Conservation (phyloP, 2,797 vertebrate genomes). For the Melanotaenia maccullochi region DNA sequence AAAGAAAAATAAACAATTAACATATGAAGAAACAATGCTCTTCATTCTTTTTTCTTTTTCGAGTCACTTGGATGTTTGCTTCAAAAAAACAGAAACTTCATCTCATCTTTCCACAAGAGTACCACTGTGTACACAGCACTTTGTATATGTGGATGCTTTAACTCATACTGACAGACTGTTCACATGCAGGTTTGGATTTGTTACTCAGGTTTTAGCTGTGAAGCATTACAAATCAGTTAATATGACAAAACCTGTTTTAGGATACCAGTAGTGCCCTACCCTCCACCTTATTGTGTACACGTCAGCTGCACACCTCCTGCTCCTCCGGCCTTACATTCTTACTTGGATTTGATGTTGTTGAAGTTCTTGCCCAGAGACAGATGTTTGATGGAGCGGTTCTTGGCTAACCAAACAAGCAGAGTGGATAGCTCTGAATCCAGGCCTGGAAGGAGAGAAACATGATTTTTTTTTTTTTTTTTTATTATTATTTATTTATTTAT, state of each 20-base stretch:
- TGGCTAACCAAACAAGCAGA: constrained; percentile 95
- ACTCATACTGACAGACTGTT: not conserved
- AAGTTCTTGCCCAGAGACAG: constrained; percentile 97
- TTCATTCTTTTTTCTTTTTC: not conserved
- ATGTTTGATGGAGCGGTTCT: constrained; percentile 95
- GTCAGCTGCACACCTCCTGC: not conserved
- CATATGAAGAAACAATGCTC: not conserved
- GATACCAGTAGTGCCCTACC: no score
- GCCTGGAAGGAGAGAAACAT: constrained; percentile 75
- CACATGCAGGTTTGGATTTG: not conserved
- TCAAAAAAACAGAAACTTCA: no score
- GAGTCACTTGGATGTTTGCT: no score
- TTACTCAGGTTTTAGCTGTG: no score
- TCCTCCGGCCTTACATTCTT: constrained; percentile 38
- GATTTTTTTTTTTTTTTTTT: not conserved
- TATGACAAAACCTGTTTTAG: not conserved
- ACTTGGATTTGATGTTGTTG: constrained; percentile 99
- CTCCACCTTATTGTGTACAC: not conserved
- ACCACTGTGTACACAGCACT: not conserved
- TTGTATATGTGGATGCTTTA: not conserved
- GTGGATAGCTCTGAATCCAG: constrained; percentile 95
- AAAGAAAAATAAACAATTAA: not conserved
- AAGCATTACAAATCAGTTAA: not conserved
- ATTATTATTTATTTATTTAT: not conserved
- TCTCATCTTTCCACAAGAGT: not conserved